phyloP scores from a whole-genome alignment of 2,797 vertebrate species.

The Erithacus rubecula region DNA sequence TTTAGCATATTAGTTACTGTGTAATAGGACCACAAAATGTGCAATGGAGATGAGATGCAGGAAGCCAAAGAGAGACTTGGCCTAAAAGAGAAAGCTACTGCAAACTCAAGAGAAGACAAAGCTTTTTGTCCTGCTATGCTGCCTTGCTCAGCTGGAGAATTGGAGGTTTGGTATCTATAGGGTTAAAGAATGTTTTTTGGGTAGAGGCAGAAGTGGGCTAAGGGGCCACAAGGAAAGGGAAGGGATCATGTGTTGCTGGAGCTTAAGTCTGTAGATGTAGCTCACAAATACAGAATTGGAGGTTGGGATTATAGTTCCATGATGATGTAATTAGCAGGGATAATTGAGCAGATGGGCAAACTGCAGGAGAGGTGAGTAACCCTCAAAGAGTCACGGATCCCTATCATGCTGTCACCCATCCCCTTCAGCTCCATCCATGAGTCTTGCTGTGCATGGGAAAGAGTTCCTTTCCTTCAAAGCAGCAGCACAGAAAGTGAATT shows the following conservation, averaged over 20 bases:
- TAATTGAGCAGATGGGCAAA: background rate
- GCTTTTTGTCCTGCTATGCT: background rate
- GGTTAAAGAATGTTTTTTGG: background rate
- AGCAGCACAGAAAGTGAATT: too few relatives aligned
- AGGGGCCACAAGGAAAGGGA: background rate
- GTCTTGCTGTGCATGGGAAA: background rate
- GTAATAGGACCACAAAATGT: background rate
- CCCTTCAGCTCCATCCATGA: background rate
- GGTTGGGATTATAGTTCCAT: background rate
- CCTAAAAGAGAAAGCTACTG: background rate
- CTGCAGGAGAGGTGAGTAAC: constrained; percentile 54
- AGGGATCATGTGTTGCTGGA: background rate
- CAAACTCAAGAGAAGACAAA: background rate
- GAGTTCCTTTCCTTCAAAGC: too few relatives aligned
- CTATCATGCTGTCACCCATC: constrained; percentile 8
- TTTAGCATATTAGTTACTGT: background rate
- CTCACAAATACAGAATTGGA: background rate
- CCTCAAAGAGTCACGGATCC: constrained; percentile 47
- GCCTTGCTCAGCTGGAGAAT: background rate
- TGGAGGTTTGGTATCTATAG: background rate
- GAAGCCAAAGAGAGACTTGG: background rate
- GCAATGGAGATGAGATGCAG: background rate
- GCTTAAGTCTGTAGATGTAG: background rate
- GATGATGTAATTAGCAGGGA: background rate
- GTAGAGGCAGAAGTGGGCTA: background rate